Evolutionary conservation across 2,113 vertebrate genomes (phyloP), one percentile per base, ranked within the genome.

Genomic region (Oriolus oriolus): DNA sequence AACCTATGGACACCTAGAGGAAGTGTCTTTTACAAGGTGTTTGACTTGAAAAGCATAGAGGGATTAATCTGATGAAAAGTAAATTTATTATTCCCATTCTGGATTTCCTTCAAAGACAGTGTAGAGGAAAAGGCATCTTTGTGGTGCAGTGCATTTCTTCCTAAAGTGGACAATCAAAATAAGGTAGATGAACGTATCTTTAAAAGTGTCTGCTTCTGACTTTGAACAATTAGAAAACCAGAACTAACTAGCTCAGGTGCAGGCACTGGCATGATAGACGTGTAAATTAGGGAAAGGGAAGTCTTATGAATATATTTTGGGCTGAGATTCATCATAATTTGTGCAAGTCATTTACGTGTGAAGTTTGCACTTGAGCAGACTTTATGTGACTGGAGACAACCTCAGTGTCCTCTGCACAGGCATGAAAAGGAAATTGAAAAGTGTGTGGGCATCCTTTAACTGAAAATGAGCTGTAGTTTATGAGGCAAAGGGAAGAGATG

Each of bases 381-480:
- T 50, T 35, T 9, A 7, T 35, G 28, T 49, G 37, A 7, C 19
- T 41, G 22, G 27, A 77, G 54, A 30, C 13, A 30, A 47, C 10
- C 18, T 52, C 27, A 44, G 28, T 57, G 73, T 45, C 16, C 21
- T 80, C 66, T 28, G 61, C 16, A 53, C 3, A 41, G 10, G 23
- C 42, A 20, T 59, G 42, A 28, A 53, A 82, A 79, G 26, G n/a
- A 79, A 44, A 88, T 3, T n/a, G 54, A 44, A 39, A 52, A 31
- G 2, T 17, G 7, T 45, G 16, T 45, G 52, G 73, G 19, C 30
- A 24, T 27, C 20, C 16, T 56, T 60, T 26, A 49, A 31, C 13
- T n/a, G 63, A 65, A 63, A 86, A 37, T 0, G 4, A 0, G 1
- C 42, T 31, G 1, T 5, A 16, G 5, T 39, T 82, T 50, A 6